These are phyloP conservation scores for Plecotus auritus DNA, from an alignment of 2,113 vertebrate species.

Conservation along the genomic window DNA sequence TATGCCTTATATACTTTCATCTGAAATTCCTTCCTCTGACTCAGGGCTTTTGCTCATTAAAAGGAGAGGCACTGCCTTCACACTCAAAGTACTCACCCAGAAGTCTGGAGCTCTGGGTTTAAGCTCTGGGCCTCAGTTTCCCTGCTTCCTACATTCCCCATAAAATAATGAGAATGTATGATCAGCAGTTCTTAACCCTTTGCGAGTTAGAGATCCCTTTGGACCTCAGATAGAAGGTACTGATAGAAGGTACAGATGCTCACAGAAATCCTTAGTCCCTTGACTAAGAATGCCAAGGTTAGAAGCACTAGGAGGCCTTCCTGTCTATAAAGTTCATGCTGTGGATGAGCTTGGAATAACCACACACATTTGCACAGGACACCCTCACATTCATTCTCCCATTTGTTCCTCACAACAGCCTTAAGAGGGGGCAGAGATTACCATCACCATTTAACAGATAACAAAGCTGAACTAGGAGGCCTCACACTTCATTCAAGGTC, in stretches of 20 bases:
- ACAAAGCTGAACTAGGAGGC: neutral
- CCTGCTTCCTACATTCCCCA: neutral
- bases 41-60: slow-evolving; percentile 3
- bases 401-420: neutral
- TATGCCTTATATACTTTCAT: neutral
- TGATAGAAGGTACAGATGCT: neutral
- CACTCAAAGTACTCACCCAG: neutral
- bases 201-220: neutral
- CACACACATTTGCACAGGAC: fast-evolving
- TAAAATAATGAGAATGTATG: neutral
- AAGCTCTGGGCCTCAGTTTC: neutral
- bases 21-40: neutral
- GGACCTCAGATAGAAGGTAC: neutral
- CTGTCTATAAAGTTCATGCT: neutral
- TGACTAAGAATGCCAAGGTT: neutral
- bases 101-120: neutral
- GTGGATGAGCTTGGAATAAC: neutral
- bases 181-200: neutral
- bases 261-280: neutral
- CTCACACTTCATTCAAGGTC: neutral
- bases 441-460: neutral
- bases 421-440: neutral
- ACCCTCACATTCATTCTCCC: neutral
- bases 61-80: neutral
- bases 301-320: neutral